Conservation (phyloP, 2,797 vertebrate species). For the Amphiprion clarkii region DNA sequence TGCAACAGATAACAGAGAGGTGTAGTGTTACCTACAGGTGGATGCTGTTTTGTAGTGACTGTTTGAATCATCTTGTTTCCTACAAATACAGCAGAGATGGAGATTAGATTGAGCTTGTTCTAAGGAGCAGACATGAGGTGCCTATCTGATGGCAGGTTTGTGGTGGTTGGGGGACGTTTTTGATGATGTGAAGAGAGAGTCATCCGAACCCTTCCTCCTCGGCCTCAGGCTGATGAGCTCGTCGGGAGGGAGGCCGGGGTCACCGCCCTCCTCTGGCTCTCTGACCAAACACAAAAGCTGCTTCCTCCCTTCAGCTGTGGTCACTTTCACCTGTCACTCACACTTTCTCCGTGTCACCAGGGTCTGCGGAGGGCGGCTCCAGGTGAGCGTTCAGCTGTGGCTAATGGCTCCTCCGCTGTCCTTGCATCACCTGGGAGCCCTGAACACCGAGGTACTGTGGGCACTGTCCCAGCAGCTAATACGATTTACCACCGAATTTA, state of each 20-base stretch:
- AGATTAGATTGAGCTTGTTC: conserved; percentile 65
- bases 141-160: conserved; percentile 37
- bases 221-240: conserved; percentile 57
- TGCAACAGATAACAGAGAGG: conserved; percentile 21
- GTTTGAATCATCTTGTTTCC: conserved; percentile 38
- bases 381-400: conserved; percentile 61
- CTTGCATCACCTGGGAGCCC: conserved; percentile 7
- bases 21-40: conserved; percentile 56
- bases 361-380: conserved; percentile 27
- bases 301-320: conserved; percentile 64
- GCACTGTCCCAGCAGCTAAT: neutral
- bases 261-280: conserved; percentile 53
- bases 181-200: conserved; percentile 51
- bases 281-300: conserved; percentile 80
- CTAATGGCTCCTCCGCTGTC: conserved; percentile 22
- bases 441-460: neutral
- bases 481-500: no score
- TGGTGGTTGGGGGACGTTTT: conserved; percentile 22
- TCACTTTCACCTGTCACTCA: conserved; percentile 86
- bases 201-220: conserved; percentile 34
- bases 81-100: conserved; percentile 53
- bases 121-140: conserved; percentile 21
- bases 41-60: conserved; percentile 8
- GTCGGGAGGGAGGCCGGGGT: conserved; percentile 47
- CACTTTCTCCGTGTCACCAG: conserved; percentile 41